Evolutionary conservation across 2,797 vertebrate genomes (phyloP).

Genomic region (Macropodus opercularis): DNA sequence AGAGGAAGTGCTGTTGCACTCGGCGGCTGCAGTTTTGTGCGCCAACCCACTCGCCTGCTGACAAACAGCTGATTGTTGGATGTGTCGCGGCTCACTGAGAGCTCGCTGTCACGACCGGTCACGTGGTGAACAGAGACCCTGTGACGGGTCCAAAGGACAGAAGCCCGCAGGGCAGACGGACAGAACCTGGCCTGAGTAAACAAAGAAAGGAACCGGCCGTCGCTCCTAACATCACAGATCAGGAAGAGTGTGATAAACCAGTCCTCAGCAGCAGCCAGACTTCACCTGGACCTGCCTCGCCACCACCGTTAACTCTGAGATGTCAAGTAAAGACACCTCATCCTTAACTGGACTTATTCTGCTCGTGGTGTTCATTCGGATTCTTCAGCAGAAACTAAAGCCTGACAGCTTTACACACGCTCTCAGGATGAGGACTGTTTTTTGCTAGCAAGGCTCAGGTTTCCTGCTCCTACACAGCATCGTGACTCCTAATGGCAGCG

Average conservation of each 20-base stretch:
- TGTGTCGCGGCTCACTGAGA: conserved; percentile 44
- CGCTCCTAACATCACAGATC: too few species aligned
- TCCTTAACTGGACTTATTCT: too few species aligned
- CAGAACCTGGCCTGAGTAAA: too few species aligned
- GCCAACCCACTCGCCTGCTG: conserved; percentile 56
- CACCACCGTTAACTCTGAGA: too few species aligned
- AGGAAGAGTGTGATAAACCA: too few species aligned
- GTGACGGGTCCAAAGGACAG: conserved; percentile 57
- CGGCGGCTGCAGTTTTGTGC: conserved; percentile 29
- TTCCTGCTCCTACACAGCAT: background rate
- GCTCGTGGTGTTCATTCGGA: too few species aligned
- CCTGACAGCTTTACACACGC: background rate
- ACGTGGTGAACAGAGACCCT: conserved; percentile 46
- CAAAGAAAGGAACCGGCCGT: too few species aligned
- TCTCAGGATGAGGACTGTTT: background rate
- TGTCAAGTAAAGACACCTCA: too few species aligned
- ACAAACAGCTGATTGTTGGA: conserved; percentile 70
- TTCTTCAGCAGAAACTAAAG: background rate
- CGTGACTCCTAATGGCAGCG: conserved; percentile 12
- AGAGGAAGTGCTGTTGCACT: conserved; percentile 20
- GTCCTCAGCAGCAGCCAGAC: too few species aligned
- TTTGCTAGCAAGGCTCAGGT: background rate
- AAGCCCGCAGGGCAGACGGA: conserved; percentile 19
- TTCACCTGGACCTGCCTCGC: too few species aligned
- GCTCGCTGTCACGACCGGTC: conserved; percentile 52